Evolutionary conservation across 2,797 vertebrate species (phyloP), one percentile per base, ranked within the genome.

Genomic region (Lithobates sylvaticus): DNA sequence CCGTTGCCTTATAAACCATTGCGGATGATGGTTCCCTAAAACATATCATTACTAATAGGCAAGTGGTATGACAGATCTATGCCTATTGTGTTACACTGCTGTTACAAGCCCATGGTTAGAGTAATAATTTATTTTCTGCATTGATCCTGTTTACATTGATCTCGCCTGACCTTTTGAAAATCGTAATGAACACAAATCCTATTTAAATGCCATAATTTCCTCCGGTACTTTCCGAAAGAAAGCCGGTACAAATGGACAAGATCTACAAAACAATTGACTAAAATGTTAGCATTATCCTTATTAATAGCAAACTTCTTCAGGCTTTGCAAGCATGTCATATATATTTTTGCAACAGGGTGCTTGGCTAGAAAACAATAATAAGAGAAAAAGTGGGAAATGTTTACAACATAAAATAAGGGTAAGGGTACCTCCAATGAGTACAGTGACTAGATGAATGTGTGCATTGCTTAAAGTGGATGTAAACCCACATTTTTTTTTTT

Each of bases 111-210:
- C 0, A 0, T 21, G 64, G 65, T 89, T 86, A 88, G 86, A 83
- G 89, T 90, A 88, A 85, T 88, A 86, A 54, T 58, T 26, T 75
- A 91, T 89, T 88, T 10, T 65, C 70, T 81, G 86, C 86, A 92
- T 91, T 89, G 89, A 90, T 91, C 81, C 88, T 88, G 23, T 67
- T 91, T 89, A 81, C 58, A 89, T 91, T 90, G 89, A 92, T 91
- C 90, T 88, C 87, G 61, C 73, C 75, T 90, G 90, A 90, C 90
- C 90, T 92, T 91, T 88, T 90, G 72, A 86, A 91, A 90, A 88
- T n/a, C 15, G 88, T 67, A 86, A 86, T 36, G 88, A 84, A 10
- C 70, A 79, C 81, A 84, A 64, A 83, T 84, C 81, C 76, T 83
- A 88, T 89, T 91, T 88, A 80, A 89, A 54, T 75, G 73, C 21